phyloP scores from a whole-genome alignment of 2,797 vertebrate species.

The Erethizon dorsatum region DNA sequence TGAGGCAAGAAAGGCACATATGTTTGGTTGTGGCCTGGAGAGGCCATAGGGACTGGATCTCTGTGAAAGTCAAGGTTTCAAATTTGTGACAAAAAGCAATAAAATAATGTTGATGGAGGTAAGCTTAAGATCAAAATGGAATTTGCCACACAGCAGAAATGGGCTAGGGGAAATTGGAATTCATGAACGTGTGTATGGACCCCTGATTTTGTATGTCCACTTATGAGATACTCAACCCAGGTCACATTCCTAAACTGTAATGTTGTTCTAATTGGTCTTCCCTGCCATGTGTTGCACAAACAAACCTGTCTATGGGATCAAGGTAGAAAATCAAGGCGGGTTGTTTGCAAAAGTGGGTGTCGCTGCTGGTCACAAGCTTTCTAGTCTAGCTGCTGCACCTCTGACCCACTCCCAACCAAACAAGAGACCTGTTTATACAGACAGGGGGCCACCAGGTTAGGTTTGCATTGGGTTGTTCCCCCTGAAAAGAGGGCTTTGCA shows the following conservation, averaged over 20 bases:
- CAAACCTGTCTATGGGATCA: conserved; percentile 70
- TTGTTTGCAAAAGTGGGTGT: not conserved
- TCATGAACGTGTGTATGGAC: not conserved
- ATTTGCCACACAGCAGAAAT: not conserved
- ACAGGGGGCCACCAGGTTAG: not conserved
- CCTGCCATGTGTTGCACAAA: conserved; percentile 64
- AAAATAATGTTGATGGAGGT: not conserved
- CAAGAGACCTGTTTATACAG: conserved; percentile 61
- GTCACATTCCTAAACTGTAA: conserved; percentile 59
- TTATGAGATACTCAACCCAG: not conserved
- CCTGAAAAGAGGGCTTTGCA: not conserved
- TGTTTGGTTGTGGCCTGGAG: not conserved
- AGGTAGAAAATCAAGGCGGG: not conserved
- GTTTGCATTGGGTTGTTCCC: not conserved
- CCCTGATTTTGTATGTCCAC: conserved; percentile 18
- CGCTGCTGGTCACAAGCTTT: not conserved
- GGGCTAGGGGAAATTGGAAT: accelerated
- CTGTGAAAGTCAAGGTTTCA: conserved; percentile 1
- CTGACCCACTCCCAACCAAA: not conserved
- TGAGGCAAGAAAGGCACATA: conserved; percentile 11
- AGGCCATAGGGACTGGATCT: not conserved
- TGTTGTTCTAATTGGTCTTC: conserved; percentile 26
- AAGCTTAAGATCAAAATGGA: accelerated
- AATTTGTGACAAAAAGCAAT: conserved; percentile 17
- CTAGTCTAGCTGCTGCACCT: not conserved